phyloP scores from a whole-genome alignment of 92 coral and sea anemone genomes.

The Zoanthus gigantus region DNA sequence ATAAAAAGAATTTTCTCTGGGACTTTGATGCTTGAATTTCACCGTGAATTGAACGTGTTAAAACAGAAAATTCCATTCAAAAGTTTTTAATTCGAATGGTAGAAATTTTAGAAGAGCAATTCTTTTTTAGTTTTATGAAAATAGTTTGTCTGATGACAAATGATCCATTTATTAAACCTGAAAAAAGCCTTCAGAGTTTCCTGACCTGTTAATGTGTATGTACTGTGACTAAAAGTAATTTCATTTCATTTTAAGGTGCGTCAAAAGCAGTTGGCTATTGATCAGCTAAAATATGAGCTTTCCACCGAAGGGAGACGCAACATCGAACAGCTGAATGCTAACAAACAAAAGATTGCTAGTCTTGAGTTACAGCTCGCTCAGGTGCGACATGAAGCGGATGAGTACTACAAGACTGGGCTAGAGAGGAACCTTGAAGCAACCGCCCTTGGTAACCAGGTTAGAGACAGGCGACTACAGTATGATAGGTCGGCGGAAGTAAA shows the following conservation, averaged over 20 bases:
- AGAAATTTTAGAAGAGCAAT: too few species aligned
- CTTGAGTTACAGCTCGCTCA: constrained; percentile 84
- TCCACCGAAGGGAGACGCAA: constrained; percentile 78
- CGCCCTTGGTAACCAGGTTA: constrained; percentile 90
- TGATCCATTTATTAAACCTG: too few species aligned
- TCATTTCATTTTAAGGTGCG: constrained; percentile 68
- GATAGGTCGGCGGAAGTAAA: neutral
- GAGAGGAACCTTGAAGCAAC: constrained; percentile 95
- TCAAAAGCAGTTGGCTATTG: constrained; percentile 86
- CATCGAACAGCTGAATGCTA: constrained; percentile 75
- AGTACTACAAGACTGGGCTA: constrained; percentile 92
- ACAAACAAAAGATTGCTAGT: constrained; percentile 77
- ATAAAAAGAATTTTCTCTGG: too few species aligned
- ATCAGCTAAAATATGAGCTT: constrained; percentile 85
- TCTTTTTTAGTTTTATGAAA: too few species aligned
- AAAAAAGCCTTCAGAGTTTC: too few species aligned
- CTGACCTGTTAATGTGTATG: too few species aligned
- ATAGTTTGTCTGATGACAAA: too few species aligned
- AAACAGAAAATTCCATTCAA: too few species aligned
- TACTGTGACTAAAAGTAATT: neutral
- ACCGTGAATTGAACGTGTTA: too few species aligned
- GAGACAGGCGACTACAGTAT: neutral
- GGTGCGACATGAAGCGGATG: constrained; percentile 77
- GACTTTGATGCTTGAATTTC: too few species aligned
- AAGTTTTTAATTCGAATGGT: too few species aligned